phyloP scores from a whole-genome alignment of 2,113 vertebrate species.

The Lophura nycthemera region DNA sequence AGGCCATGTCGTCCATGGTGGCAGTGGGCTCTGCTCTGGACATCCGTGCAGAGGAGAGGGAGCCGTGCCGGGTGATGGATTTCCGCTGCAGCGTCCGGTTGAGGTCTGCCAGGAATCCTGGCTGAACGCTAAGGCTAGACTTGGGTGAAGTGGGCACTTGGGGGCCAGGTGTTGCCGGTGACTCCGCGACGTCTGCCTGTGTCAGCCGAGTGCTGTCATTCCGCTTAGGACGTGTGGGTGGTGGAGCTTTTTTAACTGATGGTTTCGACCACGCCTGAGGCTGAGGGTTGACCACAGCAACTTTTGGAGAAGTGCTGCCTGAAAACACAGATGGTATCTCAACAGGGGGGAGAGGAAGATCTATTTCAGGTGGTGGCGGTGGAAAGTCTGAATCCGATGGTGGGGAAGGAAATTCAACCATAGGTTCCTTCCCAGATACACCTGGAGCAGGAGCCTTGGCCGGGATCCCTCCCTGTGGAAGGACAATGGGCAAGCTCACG shows the following conservation, averaged over 20 bases:
- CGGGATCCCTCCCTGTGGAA: conserved; percentile 77
- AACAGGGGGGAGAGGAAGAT: conserved; percentile 86
- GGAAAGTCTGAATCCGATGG: conserved; percentile 87
- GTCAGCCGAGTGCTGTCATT: conserved; percentile 87
- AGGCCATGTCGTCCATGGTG: conserved; percentile 94
- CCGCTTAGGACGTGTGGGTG: conserved; percentile 85
- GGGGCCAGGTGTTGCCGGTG: conserved; percentile 31
- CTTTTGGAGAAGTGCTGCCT: conserved; percentile 81
- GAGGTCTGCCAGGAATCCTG: conserved; percentile 94
- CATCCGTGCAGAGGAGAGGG: conserved; percentile 85
- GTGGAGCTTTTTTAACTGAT: conserved; percentile 89
- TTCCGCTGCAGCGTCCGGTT: conserved; percentile 94
- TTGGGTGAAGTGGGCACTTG: conserved; percentile 91
- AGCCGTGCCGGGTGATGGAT: conserved; percentile 91
- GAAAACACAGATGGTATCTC: conserved; percentile 81
- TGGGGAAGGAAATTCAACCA: conserved; percentile 88
- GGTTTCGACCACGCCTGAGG: conserved; percentile 89
- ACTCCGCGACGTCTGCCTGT: conserved; percentile 73
- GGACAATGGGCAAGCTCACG: conserved; percentile 83
- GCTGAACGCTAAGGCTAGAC: conserved; percentile 87
- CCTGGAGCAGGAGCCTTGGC: conserved; percentile 38
- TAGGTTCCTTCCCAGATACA: conserved; percentile 75
- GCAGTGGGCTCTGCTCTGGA: conserved; percentile 86
- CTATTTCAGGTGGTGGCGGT: conserved; percentile 90
- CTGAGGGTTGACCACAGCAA: conserved; percentile 93